These are phyloP conservation scores for Steatocranus sp. DNA, from an alignment of 2,797 vertebrate species.

Conservation along the genomic window DNA sequence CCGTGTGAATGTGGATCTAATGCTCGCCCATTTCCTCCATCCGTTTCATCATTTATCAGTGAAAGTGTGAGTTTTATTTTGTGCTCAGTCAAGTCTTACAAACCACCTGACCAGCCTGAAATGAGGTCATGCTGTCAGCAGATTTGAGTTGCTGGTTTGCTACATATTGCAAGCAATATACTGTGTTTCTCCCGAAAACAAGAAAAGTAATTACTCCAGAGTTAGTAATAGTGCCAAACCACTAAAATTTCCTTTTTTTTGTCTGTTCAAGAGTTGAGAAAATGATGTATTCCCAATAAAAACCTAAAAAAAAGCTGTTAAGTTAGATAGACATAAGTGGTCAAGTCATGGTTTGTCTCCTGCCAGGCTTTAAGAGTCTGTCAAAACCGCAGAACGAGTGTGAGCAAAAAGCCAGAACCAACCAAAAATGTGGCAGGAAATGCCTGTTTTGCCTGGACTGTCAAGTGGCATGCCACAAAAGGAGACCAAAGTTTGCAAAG, in stretches of 20 bases:
- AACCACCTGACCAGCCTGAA: neutral
- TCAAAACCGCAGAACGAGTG: neutral
- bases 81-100: neutral
- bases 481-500: slow-evolving; percentile 5
- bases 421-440: neutral
- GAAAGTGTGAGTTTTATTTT: neutral
- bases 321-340: slow-evolving; percentile 5
- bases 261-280: neutral
- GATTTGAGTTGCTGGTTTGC: neutral
- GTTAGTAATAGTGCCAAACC: neutral
- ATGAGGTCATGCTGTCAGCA: neutral
- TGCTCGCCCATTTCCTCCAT: neutral
- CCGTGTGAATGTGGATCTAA: neutral
- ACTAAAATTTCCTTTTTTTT: neutral
- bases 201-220: neutral
- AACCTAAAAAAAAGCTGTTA: neutral
- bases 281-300: slow-evolving; percentile 15
- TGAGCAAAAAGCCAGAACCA: neutral
- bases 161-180: neutral
- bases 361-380: slow-evolving; percentile 1
- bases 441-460: neutral
- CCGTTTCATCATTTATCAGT: neutral
- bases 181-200: neutral
- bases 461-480: neutral
- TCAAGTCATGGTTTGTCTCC: slow-evolving; percentile 8